Evolutionary conservation across 2,888 invertebrate genomes (phyloP).

Genomic region (Nomada lathburiana): DNA sequence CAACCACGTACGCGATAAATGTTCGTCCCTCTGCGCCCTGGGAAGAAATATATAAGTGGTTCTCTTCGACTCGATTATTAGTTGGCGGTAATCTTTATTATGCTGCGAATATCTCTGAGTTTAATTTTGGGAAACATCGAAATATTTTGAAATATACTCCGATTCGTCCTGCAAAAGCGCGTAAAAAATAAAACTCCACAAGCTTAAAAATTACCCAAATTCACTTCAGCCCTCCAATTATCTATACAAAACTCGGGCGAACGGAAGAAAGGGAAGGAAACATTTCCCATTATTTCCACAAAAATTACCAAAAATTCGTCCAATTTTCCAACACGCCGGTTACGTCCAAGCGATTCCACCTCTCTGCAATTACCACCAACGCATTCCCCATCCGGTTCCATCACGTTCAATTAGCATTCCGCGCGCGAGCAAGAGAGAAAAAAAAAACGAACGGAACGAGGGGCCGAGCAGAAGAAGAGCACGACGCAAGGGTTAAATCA

Average conservation of each 20-base stretch:
- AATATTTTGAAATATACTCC: no score
- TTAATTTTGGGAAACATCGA: no score
- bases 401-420: constrained; percentile 43
- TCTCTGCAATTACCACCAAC: constrained; percentile 9
- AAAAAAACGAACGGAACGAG: not conserved
- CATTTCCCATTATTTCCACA: not conserved
- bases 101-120: no score
- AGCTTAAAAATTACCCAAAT: not conserved
- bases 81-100: no score
- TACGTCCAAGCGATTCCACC: not conserved
- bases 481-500: constrained; percentile 53
- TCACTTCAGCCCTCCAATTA: not conserved
- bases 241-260: not conserved
- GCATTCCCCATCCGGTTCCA: not conserved
- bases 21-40: not conserved
- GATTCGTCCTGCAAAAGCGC: no score
- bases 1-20: constrained; percentile 19
- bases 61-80: not conserved
- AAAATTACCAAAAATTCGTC: not conserved
- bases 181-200: no score
- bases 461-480: not conserved
- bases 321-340: not conserved
- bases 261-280: not conserved
- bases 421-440: not conserved
- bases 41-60: not conserved